phyloP scores from a whole-genome alignment of 2,797 vertebrate genomes.

The Sebastes kiyomatsui region DNA sequence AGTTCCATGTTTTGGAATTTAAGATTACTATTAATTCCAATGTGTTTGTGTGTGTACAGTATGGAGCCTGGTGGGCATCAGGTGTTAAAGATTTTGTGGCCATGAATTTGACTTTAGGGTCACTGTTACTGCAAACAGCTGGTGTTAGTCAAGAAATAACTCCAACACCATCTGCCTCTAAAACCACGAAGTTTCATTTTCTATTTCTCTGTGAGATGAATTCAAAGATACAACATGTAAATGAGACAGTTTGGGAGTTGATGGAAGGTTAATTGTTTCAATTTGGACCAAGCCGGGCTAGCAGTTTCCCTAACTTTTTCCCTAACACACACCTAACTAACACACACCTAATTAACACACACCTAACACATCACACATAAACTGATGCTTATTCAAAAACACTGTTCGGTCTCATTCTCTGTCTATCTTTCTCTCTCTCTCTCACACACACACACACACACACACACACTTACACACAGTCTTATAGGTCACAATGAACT shows the following conservation, averaged over 20 bases:
- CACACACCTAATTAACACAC: not conserved
- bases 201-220: not conserved
- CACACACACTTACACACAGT: not conserved
- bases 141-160: not conserved
- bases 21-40: not conserved
- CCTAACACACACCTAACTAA: not conserved
- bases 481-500: not conserved
- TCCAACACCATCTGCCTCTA: not conserved
- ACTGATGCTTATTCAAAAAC: not conserved
- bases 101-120: not conserved
- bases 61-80: not conserved
- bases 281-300: not conserved
- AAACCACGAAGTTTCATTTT: conserved; percentile 10
- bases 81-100: not conserved
- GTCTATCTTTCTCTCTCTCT: not conserved
- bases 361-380: not conserved
- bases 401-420: not conserved
- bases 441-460: not conserved
- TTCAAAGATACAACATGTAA: not conserved
- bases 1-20: not conserved
- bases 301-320: not conserved
- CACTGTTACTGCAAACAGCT: not conserved
- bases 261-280: not conserved
- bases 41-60: not conserved
- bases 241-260: not conserved